Conservation (phyloP, 1,140 invertebrate species). For the Brachystomella parvula region DNA sequence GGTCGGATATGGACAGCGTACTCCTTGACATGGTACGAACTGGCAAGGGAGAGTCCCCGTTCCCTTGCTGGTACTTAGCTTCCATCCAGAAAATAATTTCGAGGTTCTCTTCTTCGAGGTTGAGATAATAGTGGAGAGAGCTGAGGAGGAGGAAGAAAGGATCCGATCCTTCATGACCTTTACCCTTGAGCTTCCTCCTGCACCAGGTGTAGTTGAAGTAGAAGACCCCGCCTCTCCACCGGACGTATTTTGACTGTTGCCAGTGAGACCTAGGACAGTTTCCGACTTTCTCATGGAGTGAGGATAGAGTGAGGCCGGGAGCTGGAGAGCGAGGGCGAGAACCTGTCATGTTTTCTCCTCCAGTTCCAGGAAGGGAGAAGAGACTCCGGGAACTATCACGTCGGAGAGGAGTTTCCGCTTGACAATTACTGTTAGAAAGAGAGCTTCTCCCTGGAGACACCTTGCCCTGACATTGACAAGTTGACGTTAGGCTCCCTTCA, state of each 20-base stretch:
- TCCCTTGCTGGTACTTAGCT: constrained; percentile 16
- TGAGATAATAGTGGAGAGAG: constrained; percentile 25
- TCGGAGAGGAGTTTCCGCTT: neutral
- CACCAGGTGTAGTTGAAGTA: constrained; percentile 7
- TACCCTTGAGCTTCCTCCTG: constrained; percentile 37
- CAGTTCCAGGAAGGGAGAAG: neutral
- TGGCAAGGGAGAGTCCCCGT: constrained; percentile 13
- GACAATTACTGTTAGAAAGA: too few relatives aligned
- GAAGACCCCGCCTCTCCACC: constrained; percentile 36
- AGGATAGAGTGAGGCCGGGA: too few relatives aligned
- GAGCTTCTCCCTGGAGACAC: neutral
- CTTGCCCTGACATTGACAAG: neutral
- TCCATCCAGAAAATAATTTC: constrained; percentile 34
- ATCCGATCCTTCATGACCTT: neutral
- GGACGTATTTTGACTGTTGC: too few relatives aligned
- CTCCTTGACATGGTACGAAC: constrained; percentile 17
- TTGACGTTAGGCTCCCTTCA: neutral
- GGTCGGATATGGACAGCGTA: constrained; percentile 24
- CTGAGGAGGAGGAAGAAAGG: constrained; percentile 7
- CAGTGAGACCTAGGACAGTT: constrained; percentile 64
- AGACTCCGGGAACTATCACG: neutral
- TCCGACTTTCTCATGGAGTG: constrained; percentile 70
- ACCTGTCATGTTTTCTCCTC: neutral
- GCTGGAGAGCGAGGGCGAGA: too few relatives aligned
- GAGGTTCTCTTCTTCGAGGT: constrained; percentile 24